Percentiles rank a stretch among this genome's conserved stretches.
phyloP scores from a whole-genome alignment of 2,113 vertebrate species.

The Phalacrocorax carbo region DNA sequence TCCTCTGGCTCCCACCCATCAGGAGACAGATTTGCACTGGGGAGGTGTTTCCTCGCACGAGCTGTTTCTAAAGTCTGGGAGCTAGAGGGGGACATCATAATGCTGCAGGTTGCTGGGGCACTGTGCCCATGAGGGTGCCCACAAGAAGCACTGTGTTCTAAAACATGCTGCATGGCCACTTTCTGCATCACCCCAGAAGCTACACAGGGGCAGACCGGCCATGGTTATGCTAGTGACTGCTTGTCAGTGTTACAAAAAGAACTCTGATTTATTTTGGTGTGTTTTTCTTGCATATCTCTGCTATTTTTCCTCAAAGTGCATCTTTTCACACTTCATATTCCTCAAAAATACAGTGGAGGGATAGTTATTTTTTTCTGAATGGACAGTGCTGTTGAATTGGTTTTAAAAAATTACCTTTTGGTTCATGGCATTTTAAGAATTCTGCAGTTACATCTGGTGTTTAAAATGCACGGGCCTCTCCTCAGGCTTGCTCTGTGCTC shows the following conservation, averaged over 20 bases:
- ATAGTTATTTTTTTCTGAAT: neutral
- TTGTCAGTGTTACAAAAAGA: neutral
- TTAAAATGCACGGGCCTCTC: neutral
- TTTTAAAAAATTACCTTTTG: neutral
- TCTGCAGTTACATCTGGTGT: neutral
- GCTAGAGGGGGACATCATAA: accelerated
- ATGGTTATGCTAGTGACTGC: neutral
- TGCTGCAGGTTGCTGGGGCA: neutral
- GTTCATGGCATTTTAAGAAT: neutral
- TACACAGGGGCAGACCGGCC: neutral
- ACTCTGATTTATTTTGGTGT: neutral
- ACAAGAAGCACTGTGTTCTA: neutral
- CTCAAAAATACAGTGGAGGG: neutral
- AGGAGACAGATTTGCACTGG: neutral
- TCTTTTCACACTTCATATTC: neutral
- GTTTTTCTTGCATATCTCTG: neutral
- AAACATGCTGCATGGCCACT: neutral
- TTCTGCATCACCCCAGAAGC: neutral
- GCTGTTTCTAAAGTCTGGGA: neutral
- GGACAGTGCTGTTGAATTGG: neutral
- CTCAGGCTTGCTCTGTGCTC: neutral
- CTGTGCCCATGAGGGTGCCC: neutral
- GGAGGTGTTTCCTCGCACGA: neutral
- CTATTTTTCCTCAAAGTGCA: neutral
- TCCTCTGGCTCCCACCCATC: accelerated